Percentiles rank a stretch among this genome's conserved stretches.
Conservation (phyloP, 2,113 vertebrate species). For the Trachemys scripta region DNA sequence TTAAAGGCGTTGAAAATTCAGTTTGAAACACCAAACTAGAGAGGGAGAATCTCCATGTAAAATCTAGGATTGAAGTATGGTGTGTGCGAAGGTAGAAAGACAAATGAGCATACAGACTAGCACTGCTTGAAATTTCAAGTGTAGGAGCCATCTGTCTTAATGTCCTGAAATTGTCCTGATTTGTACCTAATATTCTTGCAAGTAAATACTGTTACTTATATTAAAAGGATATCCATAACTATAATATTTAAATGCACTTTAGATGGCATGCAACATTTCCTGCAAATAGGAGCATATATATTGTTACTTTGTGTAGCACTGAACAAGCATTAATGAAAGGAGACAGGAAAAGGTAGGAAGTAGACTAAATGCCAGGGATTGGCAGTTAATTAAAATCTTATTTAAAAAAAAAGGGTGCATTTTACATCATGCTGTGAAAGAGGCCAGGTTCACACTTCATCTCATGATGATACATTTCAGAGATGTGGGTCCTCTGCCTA, state of each 20-base stretch:
- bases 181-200: neutral
- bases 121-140: neutral
- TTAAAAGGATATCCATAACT: neutral
- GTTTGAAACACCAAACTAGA: neutral
- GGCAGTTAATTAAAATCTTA: neutral
- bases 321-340: fast-evolving
- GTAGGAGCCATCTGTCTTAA: neutral
- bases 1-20: neutral
- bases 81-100: neutral
- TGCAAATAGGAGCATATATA: neutral
- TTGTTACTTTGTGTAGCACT: neutral
- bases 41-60: neutral
- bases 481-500: neutral
- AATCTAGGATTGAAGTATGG: neutral
- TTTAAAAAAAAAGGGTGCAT: neutral
- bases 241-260: neutral
- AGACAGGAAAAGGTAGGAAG: neutral
- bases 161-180: neutral
- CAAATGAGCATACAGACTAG: neutral
- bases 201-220: neutral
- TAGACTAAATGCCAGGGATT: neutral
- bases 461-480: neutral
- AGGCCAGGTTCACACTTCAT: neutral
- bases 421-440: neutral
- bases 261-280: neutral